Base-by-base conservation (phyloP, 2,888 invertebrate genomes). In the Petrolisthes manimaculis region DNA sequence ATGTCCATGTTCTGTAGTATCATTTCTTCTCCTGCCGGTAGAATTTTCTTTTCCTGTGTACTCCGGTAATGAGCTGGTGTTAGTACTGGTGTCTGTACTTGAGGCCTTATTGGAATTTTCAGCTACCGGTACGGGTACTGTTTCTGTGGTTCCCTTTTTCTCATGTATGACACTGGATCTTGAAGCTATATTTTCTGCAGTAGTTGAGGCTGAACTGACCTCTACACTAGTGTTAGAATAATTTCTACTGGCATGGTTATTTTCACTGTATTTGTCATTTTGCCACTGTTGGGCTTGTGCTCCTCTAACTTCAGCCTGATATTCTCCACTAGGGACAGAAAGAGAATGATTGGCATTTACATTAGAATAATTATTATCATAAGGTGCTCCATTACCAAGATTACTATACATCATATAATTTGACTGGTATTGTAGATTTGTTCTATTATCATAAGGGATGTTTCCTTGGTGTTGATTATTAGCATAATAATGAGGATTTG, bases 381-480 rank as follows among this genome's bases (percentile, higher is more conserved):
- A 85, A 18, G 54, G 8, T 61, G 69, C 37, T 67, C 74, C n/a
- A 51, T 56, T 54, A 55, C 69, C 51, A 5, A 69, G 14, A 61
- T 75, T 82, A 21, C 56, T 79, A 21, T 55, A 80, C 54, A 77
- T 82, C 61, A 82, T 12, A 61, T 79, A 82, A 51, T 61, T 82
- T 24, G 81, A 18, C 67, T 81, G 86, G n/a, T 74, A 82, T n/a
- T 81, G 86, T 61, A 75, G 74, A 53, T 81, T 86, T 53, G 81
- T 75, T 71, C 82, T 75, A n/a, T 82, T 75, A 55, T 86, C 81
- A 74, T 75, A 86, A 8, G 81, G 82, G n/a, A 77, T 18, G 67
- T 86, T 82, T 82, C 86, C 86, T 75, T 55, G 80, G 75, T 86
- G 80, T n/a, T 81, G 82, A 24, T 21, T 82, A 61, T 56, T 82